These are phyloP conservation scores for Trichoplusia ni DNA, from an alignment of 1,140 invertebrate species.

Conservation along the genomic window DNA sequence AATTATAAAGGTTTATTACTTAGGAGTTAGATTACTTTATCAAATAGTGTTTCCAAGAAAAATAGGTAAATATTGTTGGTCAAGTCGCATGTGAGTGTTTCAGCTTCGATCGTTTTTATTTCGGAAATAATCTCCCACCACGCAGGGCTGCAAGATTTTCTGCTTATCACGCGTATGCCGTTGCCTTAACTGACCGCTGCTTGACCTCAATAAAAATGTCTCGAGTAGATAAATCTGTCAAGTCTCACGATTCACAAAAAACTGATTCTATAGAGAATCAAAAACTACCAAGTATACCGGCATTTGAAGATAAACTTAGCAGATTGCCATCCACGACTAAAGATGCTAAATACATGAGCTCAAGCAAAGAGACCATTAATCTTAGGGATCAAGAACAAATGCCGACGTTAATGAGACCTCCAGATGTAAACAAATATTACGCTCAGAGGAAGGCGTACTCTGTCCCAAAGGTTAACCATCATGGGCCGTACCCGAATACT, in stretches of 20 bases:
- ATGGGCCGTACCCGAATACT: neutral
- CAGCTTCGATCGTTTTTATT: no score
- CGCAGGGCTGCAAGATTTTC: neutral
- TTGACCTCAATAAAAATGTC: neutral
- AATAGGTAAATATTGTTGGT: no score
- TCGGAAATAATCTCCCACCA: no score
- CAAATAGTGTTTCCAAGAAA: no score
- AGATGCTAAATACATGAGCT: neutral
- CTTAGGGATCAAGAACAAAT: neutral
- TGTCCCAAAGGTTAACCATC: conserved; percentile 1
- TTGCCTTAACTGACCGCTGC: neutral
- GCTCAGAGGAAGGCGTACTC: conserved; percentile 14
- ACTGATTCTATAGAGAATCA: conserved; percentile 43
- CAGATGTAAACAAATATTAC: neutral
- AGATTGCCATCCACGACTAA: neutral
- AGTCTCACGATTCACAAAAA: conserved; percentile 17
- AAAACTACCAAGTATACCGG: conserved; percentile 34
- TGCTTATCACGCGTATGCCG: neutral
- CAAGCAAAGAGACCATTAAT: neutral
- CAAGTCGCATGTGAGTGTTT: no score
- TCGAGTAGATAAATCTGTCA: neutral
- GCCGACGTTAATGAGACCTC: neutral
- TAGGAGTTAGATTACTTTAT: no score
- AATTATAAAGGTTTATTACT: no score
- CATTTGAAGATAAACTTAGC: neutral